Evolutionary conservation across 2,888 invertebrate species (phyloP), one percentile per base, ranked within the genome.

Genomic region (Taphrorychus bicolor): DNA sequence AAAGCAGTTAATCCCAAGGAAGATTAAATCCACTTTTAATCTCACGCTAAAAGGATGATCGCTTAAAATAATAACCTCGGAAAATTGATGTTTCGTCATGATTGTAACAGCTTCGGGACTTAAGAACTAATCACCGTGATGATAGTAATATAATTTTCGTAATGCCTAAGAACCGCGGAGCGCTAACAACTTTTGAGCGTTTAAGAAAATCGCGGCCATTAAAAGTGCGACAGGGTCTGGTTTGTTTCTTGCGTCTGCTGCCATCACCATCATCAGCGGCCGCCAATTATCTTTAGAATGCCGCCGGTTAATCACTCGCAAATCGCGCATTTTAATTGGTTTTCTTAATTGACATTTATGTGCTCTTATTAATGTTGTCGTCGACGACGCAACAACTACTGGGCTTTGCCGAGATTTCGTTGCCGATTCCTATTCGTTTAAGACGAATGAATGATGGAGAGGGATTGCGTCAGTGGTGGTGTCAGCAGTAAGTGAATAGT

Each of bases 171-270:
- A 61, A 61, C 60, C 32, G 58, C 56, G 66, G 22, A 62, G 23
- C 62, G 62, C 67, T 62, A 62, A 67, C 67, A 67, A 67, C 67
- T 67, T 67, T 67, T 67, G 45, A 80, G 80, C 81, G 79, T 81
- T 82, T 82, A 82, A 81, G 81, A 82, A 82, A 82, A 82, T 82
- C 80, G 75, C 81, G 78, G 77, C 74, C 80, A 82, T 82, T 82
- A 82, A 81, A 78, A 80, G 76, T 76, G 80, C 80, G 81, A 80
- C 80, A 79, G 77, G 76, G 66, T 67, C 67, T 75, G 74, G 76
- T 76, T 76, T 77, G 74, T 69, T 69, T 69, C 69, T 68, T 68
- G 56, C 59, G 63, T 59, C 63, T 68, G 64, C 45, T 64, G 63
- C 59, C 63, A n/a, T n/a, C 48, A 51, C 45, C 68, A 71, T 73